Evolutionary conservation across 2,888 invertebrate genomes (phyloP).

Genomic region (Chrysolina americana): DNA sequence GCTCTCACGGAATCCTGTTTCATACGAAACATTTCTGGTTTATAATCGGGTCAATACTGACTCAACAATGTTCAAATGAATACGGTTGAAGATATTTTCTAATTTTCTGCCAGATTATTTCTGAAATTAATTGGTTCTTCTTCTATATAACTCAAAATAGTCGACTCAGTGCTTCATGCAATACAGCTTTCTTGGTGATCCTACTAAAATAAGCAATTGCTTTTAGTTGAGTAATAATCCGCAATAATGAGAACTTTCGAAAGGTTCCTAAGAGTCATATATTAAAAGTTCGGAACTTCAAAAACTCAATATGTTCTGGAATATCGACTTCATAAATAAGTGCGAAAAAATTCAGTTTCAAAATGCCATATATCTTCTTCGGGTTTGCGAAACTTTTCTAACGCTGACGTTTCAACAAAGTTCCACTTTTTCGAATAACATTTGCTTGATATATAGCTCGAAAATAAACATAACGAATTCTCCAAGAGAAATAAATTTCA

Average conservation of each 20-base stretch:
- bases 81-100: too few species aligned
- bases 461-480: constrained; percentile 53
- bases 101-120: too few species aligned
- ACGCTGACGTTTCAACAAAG: constrained; percentile 67
- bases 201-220: neutral
- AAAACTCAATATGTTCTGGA: constrained; percentile 35
- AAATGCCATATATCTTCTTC: constrained; percentile 66
- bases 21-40: too few species aligned
- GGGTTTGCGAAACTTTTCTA: constrained; percentile 62
- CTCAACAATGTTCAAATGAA: too few species aligned
- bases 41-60: too few species aligned
- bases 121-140: too few species aligned
- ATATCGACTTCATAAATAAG: constrained; percentile 47
- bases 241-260: constrained; percentile 13
- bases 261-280: constrained; percentile 22
- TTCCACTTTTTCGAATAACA: constrained; percentile 65
- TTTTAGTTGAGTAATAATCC: neutral
- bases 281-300: constrained; percentile 36
- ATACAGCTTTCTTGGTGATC: neutral
- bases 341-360: constrained; percentile 56
- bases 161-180: too few species aligned
- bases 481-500: constrained; percentile 3
- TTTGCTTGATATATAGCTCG: constrained; percentile 66
- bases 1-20: too few species aligned
- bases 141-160: neutral